Percentiles rank a stretch among this genome's conserved stretches.
phyloP scores from a whole-genome alignment of 2,797 vertebrate species.

The Poecilia velifera region DNA sequence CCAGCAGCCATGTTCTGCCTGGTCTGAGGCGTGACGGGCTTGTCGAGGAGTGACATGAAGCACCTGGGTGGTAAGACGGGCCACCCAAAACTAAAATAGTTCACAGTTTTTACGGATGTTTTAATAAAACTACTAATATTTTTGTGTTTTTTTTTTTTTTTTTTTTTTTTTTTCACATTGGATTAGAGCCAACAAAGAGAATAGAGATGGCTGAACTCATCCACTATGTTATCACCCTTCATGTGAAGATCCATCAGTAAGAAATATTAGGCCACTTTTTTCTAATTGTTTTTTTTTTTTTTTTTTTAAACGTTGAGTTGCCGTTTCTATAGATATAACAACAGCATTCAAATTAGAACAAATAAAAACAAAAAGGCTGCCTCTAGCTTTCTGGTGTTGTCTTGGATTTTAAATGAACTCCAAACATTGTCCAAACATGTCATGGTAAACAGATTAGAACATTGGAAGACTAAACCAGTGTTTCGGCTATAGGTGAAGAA shows the following conservation, averaged over 20 bases:
- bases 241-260: not conserved
- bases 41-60: slow-evolving; percentile 56
- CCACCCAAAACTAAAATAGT: slow-evolving; percentile 36
- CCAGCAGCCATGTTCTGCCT: slow-evolving; percentile 69
- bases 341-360: not conserved
- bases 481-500: not conserved
- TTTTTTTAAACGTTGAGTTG: not conserved
- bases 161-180: slow-evolving; percentile 42
- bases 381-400: not conserved
- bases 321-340: too few relatives aligned
- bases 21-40: slow-evolving; percentile 58
- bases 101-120: slow-evolving; percentile 45
- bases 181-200: slow-evolving; percentile 42
- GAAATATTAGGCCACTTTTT: not conserved
- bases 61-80: slow-evolving; percentile 63
- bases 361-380: not conserved
- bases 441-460: not conserved
- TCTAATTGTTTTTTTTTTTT: not conserved
- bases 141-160: slow-evolving; percentile 38
- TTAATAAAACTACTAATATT: slow-evolving; percentile 57
- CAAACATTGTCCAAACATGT: not conserved
- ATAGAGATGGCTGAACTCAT: slow-evolving; percentile 49
- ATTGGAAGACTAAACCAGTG: too few relatives aligned
- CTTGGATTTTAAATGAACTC: not conserved
- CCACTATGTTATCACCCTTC: slow-evolving; percentile 21